phyloP scores from a whole-genome alignment of 1,140 invertebrate species.

The Mizuhopecten yessoensis region DNA sequence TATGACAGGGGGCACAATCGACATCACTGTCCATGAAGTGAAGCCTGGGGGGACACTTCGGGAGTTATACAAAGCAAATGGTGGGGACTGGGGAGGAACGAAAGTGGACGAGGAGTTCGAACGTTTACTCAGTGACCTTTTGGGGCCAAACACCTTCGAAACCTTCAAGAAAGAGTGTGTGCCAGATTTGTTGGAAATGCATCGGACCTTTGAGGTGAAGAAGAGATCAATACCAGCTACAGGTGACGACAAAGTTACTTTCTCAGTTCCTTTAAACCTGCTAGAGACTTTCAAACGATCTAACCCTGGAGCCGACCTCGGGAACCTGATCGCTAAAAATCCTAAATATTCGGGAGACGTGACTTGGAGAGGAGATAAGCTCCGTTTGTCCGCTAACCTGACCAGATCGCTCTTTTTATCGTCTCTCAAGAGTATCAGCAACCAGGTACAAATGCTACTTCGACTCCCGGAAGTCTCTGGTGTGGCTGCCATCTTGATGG shows the following conservation, averaged over 20 bases:
- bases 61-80: constrained; percentile 86
- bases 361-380: not conserved
- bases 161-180: not conserved
- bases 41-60: constrained; percentile 82
- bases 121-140: not conserved
- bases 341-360: not conserved
- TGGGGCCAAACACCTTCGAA: not conserved
- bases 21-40: constrained; percentile 86
- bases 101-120: not conserved
- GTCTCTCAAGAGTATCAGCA: not conserved
- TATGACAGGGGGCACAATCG: constrained; percentile 85
- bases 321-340: not conserved
- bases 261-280: not conserved
- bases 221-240: not conserved
- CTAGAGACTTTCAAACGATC: not conserved
- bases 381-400: not conserved
- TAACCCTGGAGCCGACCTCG: not conserved
- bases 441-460: not conserved
- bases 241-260: constrained; percentile 6
- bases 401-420: not conserved
- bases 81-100: constrained; percentile 85
- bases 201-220: not conserved
- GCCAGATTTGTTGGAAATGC: not conserved
- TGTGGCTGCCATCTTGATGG: not conserved
- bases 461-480: not conserved